Evolutionary conservation across 1,140 invertebrate species (phyloP).

Genomic region (Tetranychus cinnabarinus): DNA sequence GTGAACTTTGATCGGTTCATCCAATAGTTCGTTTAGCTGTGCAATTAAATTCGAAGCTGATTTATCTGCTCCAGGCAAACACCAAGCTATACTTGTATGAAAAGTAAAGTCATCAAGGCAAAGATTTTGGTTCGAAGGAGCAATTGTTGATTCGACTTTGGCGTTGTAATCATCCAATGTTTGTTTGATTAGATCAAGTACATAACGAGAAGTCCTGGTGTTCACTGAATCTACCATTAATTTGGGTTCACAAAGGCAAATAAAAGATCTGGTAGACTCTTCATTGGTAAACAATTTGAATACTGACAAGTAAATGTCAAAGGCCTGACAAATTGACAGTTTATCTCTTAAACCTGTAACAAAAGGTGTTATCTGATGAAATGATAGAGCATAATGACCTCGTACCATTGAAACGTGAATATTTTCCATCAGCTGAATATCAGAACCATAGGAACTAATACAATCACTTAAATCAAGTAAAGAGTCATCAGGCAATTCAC

Average conservation of each 20-base stretch:
- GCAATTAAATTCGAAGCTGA: not conserved
- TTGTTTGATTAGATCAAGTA: not conserved
- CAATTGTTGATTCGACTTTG: not conserved
- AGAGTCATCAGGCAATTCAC: slow-evolving; percentile 20
- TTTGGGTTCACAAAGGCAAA: not conserved
- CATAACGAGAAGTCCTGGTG: not conserved
- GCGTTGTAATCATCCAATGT: not conserved
- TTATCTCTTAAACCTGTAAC: not conserved
- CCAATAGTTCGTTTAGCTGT: not conserved
- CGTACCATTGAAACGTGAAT: not conserved
- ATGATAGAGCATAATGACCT: not conserved
- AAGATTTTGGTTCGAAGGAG: not conserved
- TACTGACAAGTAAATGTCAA: not conserved
- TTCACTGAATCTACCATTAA: not conserved
- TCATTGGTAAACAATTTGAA: not conserved
- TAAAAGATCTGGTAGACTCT: not conserved
- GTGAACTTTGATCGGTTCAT: not conserved
- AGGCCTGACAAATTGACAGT: not conserved
- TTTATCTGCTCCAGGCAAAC: not conserved
- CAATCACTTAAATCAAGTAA: not conserved
- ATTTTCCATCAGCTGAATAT: not conserved
- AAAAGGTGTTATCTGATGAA: not conserved
- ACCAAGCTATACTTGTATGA: not conserved
- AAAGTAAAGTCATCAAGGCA: not conserved
- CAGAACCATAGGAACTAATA: not conserved